Conservation (phyloP, 2,113 vertebrate genomes). For the Orientallactaga bullata region DNA sequence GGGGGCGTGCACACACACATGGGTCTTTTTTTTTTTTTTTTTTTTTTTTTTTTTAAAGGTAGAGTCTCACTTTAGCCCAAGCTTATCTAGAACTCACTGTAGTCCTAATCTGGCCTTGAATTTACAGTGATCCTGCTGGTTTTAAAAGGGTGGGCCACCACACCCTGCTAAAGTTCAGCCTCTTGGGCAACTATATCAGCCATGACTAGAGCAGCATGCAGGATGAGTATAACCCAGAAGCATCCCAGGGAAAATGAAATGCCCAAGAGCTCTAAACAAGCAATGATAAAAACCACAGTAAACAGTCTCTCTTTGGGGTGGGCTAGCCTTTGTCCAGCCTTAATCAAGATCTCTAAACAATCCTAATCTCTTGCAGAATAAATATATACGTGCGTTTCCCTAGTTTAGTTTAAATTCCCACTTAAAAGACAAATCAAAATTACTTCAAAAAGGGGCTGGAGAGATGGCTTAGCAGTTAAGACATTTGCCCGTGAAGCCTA, state of each 20-base stretch:
- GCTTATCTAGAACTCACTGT: too few relatives aligned
- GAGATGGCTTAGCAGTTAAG: too few relatives aligned
- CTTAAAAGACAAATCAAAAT: background rate
- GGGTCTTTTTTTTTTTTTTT: too few relatives aligned
- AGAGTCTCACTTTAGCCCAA: too few relatives aligned
- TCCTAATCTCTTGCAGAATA: background rate
- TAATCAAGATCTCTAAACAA: background rate
- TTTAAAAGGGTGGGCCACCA: too few relatives aligned
- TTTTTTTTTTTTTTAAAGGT: too few relatives aligned
- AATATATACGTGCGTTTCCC: background rate
- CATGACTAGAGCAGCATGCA: accelerated
- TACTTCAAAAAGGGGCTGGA: background rate
- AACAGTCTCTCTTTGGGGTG: background rate
- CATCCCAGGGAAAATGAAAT: background rate
- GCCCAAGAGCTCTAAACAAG: background rate
- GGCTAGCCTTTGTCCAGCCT: background rate
- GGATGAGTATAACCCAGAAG: too few relatives aligned
- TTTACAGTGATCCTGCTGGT: too few relatives aligned
- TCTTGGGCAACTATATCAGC: background rate
- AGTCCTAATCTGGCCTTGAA: too few relatives aligned
- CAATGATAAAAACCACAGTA: background rate
- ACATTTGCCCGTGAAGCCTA: too few relatives aligned
- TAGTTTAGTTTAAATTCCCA: background rate
- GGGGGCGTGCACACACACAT: too few relatives aligned
- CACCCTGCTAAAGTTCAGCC: background rate